Base-by-base conservation (phyloP, 2,888 invertebrate species). In the Yponomeuta evonymella region DNA sequence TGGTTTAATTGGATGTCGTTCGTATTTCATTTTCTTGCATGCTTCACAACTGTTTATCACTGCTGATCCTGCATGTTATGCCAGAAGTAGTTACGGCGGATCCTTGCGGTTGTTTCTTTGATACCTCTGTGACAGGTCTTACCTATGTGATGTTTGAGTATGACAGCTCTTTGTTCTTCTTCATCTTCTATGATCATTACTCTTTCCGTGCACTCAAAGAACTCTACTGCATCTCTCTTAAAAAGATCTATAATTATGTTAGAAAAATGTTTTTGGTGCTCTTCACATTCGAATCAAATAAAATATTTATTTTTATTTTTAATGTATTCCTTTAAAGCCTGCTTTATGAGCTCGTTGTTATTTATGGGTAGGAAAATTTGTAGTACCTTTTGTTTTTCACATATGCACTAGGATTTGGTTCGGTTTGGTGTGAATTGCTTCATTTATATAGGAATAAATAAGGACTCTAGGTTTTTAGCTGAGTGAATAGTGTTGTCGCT, bases 91-190 rank as follows among this genome's bases (percentile, higher is more conserved):
- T 29, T 11, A 48, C 71, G 23, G 69, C 65, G 12, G 70, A n/a
- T n/a, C 15, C 58, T 43, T 1, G 5, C n/a, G 11, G 69, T 12
- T 2, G 71, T 71, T 70, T 71, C 70, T 30, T 58, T 65, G 5
- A 71, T 70, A 15, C 71, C 71, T 30, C 69, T 33, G 48, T 70
- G 71, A n/a, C 71, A 71, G 3, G 71, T 69, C 69, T 72, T 72
- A 10, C 70, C 72, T 12, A 63, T 62, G 64, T 72, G 70, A 30
- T 36, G 43, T 36, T 62, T 70, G 62, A 63, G 2, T 12, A 70
- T 67, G 8, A 68, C 48, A 2, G 51, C 33, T 1, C 4, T 74
- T 33, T 58, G 71, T 70, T 29, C 73, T 15, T 51, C 36, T 72
- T 72, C 73, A 15, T 72, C 63, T 12, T 70, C 62, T 6, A 73